These are phyloP conservation scores for Ditylenchus weischeri DNA, from an alignment of 2,888 invertebrate genomes.

Conservation along the genomic window DNA sequence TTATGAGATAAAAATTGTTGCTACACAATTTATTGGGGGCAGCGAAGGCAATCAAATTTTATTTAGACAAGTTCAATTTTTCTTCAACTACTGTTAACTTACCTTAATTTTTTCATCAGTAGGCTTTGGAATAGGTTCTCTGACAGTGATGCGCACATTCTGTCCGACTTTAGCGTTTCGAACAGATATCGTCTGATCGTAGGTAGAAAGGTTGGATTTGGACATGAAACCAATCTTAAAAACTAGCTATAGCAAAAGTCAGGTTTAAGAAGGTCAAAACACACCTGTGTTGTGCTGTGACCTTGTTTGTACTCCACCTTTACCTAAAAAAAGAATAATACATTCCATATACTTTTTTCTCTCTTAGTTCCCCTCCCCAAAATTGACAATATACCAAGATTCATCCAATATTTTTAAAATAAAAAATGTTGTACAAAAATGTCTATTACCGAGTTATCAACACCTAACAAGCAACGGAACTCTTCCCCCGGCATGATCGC, in stretches of 20 bases:
- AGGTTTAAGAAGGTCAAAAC: background rate
- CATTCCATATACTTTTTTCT: too few relatives aligned
- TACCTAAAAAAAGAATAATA: too few relatives aligned
- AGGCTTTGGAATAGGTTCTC: constrained; percentile 60
- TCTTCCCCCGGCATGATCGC: constrained; percentile 60
- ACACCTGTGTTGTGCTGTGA: constrained; percentile 30
- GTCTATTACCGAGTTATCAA: constrained; percentile 59
- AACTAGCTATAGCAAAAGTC: background rate
- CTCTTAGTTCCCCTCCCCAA: too few relatives aligned
- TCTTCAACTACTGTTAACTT: background rate
- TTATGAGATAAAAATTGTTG: too few relatives aligned
- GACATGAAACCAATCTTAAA: constrained; percentile 58
- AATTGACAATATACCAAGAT: too few relatives aligned
- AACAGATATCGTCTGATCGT: constrained; percentile 58
- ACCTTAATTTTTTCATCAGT: constrained; percentile 62
- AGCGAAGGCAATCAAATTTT: too few relatives aligned
- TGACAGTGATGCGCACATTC: constrained; percentile 56
- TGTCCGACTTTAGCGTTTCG: constrained; percentile 59
- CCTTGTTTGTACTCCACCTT: constrained; percentile 60
- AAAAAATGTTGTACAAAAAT: too few relatives aligned
- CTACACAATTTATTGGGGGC: too few relatives aligned
- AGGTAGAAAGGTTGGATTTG: constrained; percentile 54
- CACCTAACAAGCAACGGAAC: constrained; percentile 61
- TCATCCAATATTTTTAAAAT: too few relatives aligned
- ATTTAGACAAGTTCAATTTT: too few relatives aligned